phyloP scores from a whole-genome alignment of 2,888 invertebrate species.

The Leptopilina syphax region DNA sequence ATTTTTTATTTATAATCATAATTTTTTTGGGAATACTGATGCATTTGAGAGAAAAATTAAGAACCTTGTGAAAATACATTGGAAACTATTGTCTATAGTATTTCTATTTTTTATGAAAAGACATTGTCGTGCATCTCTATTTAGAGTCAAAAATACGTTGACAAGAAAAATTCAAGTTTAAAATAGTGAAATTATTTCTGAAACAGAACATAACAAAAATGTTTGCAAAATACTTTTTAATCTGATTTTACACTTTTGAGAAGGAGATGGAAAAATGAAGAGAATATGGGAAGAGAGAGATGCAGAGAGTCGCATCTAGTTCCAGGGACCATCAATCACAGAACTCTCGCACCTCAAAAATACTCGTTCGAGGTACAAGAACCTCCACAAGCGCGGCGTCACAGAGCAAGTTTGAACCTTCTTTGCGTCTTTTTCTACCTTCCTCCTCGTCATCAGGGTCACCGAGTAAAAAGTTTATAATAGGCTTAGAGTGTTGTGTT shows the following conservation, averaged over 20 bases:
- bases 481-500: slow-evolving; percentile 46
- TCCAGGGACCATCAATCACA: slow-evolving; percentile 72
- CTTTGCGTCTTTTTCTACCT: slow-evolving; percentile 28
- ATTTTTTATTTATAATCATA: no score
- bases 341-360: slow-evolving; percentile 67
- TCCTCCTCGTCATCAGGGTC: slow-evolving; percentile 48
- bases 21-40: no score
- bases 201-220: no score
- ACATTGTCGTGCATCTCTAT: no score
- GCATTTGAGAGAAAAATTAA: no score
- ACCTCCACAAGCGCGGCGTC: slow-evolving; percentile 65
- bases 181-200: no score
- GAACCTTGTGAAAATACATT: no score
- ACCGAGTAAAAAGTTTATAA: slow-evolving; percentile 50
- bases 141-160: no score
- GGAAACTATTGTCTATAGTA: no score
- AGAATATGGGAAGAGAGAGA: slow-evolving; percentile 3
- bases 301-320: slow-evolving; percentile 41
- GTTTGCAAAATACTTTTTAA: not conserved
- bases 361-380: slow-evolving; percentile 71
- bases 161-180: no score
- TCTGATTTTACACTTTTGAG: not conserved
- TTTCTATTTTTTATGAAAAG: no score
- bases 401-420: slow-evolving; percentile 60
- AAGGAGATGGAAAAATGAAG: slow-evolving; percentile 33